Conservation (phyloP, 2,888 invertebrate species). For the Plagiodera versicolora region DNA sequence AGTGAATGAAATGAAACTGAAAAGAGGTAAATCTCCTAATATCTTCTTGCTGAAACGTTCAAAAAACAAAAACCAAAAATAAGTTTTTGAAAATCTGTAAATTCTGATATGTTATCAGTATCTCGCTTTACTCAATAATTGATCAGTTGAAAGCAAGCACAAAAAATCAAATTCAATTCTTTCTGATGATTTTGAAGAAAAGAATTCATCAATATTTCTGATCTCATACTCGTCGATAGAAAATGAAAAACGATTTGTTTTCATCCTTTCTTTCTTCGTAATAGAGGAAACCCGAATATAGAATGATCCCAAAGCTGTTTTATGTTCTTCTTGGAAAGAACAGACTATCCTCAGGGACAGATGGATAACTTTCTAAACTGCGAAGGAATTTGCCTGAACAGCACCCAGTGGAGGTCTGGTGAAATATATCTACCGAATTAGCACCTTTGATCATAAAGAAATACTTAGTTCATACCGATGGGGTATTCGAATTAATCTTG, state of each 20-base stretch:
- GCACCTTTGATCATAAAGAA: slow-evolving; percentile 37
- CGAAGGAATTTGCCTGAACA: slow-evolving; percentile 38
- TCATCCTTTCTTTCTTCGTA: slow-evolving; percentile 11
- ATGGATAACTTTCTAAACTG: slow-evolving; percentile 40
- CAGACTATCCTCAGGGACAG: slow-evolving; percentile 37
- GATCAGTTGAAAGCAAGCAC: no score
- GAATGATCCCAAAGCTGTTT: slow-evolving; percentile 35
- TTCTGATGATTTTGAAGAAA: no score
- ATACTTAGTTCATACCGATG: slow-evolving; percentile 20
- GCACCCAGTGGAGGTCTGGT: slow-evolving; percentile 37
- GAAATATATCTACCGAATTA: slow-evolving; percentile 38
- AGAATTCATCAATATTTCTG: no score
- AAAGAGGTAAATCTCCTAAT: no score
- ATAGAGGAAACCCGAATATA: slow-evolving; percentile 29
- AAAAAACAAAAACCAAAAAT: no score
- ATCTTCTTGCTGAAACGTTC: no score
- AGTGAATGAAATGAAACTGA: no score
- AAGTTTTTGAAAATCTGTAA: no score
- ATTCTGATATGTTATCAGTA: no score
- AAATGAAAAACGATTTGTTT: slow-evolving; percentile 14
- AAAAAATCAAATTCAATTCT: no score
- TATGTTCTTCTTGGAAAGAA: slow-evolving; percentile 33
- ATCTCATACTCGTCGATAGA: neutral
- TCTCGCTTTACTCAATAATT: no score
- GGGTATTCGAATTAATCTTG: neutral